Conservation (phyloP, 2,797 vertebrate species). For the Synaphobranchus kaupii region DNA sequence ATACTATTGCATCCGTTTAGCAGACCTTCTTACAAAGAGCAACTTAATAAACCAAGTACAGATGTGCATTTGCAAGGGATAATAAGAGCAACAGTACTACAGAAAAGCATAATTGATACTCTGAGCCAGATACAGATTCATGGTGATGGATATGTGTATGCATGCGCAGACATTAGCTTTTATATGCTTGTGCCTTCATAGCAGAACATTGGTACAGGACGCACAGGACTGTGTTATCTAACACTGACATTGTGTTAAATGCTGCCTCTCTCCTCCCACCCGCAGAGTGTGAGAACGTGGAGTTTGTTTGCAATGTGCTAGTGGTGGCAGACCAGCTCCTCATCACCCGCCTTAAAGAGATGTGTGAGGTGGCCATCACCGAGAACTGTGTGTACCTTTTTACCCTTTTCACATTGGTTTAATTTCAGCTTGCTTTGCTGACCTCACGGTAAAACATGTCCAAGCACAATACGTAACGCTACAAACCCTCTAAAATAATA, state of each 20-base stretch:
- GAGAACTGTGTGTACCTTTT: slow-evolving; percentile 84
- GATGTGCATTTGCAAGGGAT: background rate
- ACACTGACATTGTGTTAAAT: background rate
- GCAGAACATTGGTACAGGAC: too few species aligned
- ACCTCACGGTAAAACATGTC: background rate
- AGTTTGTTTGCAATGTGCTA: slow-evolving; percentile 90
- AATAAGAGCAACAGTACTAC: background rate
- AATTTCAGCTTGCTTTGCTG: background rate
- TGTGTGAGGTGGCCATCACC: slow-evolving; percentile 92
- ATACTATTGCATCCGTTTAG: background rate
- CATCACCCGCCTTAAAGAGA: slow-evolving; percentile 90
- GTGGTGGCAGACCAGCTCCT: slow-evolving; percentile 95
- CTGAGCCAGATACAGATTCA: background rate
- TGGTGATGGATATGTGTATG: background rate
- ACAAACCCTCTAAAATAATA: background rate
- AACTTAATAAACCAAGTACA: background rate
- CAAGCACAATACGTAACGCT: background rate
- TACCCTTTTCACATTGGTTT: background rate
- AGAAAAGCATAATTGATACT: background rate
- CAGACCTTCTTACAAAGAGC: background rate
- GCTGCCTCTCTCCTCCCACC: slow-evolving; percentile 32
- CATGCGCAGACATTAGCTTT: background rate
- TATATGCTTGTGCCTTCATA: background rate
- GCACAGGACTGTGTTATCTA: background rate
- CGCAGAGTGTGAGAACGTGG: slow-evolving; percentile 86